Conservation (phyloP, 2,797 vertebrate genomes). For the Sphenodon punctatus region DNA sequence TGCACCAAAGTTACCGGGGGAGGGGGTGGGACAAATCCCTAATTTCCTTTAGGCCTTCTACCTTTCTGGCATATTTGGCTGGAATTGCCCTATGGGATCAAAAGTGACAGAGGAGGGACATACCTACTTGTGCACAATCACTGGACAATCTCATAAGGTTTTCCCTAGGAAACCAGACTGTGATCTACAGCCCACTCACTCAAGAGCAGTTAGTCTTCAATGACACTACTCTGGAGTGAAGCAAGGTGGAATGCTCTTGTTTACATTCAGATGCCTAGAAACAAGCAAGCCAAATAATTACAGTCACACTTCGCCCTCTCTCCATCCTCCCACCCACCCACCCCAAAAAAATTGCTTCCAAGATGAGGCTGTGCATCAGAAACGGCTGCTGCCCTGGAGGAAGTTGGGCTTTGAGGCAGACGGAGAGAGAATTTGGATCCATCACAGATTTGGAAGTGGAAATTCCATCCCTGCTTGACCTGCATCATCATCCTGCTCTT, state of each 20-base stretch:
- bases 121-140: too few relatives aligned
- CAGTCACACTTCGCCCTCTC: slow-evolving; percentile 59
- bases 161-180: too few relatives aligned
- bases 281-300: slow-evolving; percentile 45
- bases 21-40: too few relatives aligned
- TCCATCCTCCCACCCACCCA: too few relatives aligned
- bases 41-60: too few relatives aligned
- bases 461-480: slow-evolving; percentile 57
- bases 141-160: too few relatives aligned
- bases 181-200: too few relatives aligned
- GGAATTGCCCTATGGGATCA: too few relatives aligned
- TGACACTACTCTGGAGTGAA: slow-evolving; percentile 22
- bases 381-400: slow-evolving; percentile 58
- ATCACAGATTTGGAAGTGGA: slow-evolving; percentile 44
- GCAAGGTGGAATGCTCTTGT: slow-evolving; percentile 50
- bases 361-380: slow-evolving; percentile 46
- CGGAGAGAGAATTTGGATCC: slow-evolving; percentile 33
- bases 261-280: slow-evolving; percentile 51
- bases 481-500: slow-evolving; percentile 45
- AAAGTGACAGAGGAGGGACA: too few relatives aligned
- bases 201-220: too few relatives aligned
- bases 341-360: slow-evolving; percentile 52
- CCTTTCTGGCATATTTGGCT: too few relatives aligned
- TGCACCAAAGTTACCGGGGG: too few relatives aligned
- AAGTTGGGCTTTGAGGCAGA: slow-evolving; percentile 53